These are phyloP conservation scores for Oncorhynchus keta DNA, from an alignment of 2,113 vertebrate genomes.

Conservation along the genomic window DNA sequence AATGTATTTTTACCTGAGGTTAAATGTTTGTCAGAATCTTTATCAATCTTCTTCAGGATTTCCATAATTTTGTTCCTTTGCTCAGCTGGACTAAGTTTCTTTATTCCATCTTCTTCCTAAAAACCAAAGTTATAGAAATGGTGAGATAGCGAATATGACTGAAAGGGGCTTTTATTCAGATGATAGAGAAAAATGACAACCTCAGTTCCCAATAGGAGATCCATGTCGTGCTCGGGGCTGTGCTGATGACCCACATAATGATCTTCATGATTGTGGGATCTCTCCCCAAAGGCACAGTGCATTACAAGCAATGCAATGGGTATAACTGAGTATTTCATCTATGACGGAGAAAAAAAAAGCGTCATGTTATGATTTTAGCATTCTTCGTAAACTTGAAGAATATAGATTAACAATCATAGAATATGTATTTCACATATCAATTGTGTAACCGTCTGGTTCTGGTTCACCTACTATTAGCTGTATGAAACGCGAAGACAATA, in stretches of 20 bases:
- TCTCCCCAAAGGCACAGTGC: constrained; percentile 40
- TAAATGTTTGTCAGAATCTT: constrained; percentile 79
- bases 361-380: no score
- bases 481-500: no score
- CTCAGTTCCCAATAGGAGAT: not conserved
- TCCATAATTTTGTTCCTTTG: constrained; percentile 78
- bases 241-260: constrained; percentile 74
- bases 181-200: not conserved
- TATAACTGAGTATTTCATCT: constrained; percentile 38
- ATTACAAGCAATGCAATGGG: constrained; percentile 44
- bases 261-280: constrained; percentile 60
- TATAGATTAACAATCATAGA: no score
- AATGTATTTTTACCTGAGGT: constrained; percentile 71
- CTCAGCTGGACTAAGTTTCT: constrained; percentile 81
- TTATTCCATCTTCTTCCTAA: constrained; percentile 84
- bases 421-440: no score
- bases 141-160: not conserved
- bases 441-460: no score
- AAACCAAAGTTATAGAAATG: constrained; percentile 44
- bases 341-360: not conserved
- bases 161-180: not conserved
- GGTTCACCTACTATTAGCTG: no score
- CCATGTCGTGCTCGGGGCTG: constrained; percentile 75
- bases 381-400: no score
- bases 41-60: constrained; percentile 85